Evolutionary conservation across 2,888 invertebrate genomes (phyloP), one percentile per base, ranked within the genome.

Genomic region (Artemia sp.): DNA sequence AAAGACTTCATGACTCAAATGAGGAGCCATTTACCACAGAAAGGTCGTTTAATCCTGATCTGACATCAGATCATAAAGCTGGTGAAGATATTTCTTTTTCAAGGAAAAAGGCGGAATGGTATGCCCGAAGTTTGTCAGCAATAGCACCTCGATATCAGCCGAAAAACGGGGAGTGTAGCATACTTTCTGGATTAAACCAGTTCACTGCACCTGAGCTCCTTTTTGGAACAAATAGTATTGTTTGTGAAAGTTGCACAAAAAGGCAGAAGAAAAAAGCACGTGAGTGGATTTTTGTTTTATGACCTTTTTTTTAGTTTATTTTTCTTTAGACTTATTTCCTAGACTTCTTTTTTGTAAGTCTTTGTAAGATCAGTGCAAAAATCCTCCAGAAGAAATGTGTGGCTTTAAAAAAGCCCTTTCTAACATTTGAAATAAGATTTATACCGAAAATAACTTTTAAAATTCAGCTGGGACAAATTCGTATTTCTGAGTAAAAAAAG

Each of bases 181-280:
- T 95, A 69, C 86, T 88, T 75, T 90, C 92, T 0, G 95, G 94
- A 77, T 84, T 97, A 69, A 88, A 89, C 76, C 90, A 92, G 78
- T 96, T 96, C 79, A 95, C 93, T 0, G 87, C 89, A 0, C 83
- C 90, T 14, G 96, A 97, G 77, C 80, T 92, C 24, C 85, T 97
- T 79, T 90, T 88, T 0, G 95, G 91, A 0, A 88, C 86, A 77
- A 96, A 97, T 78, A 90, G 90, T 79, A 94, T 96, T 68, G 87
- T 89, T 70, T 97, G 97, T 78, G 90, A 92, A 76, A 84, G 86
- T 67, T 97, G 97, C 79, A 71, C 74, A 7, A 72, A 72, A 12
- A 69, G 72, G 12, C 72, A 72, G 50, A 68, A 69, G 51, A 70
- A 67, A 51, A 70, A 69, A 38, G 38, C 5, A 38, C 38, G 38